A percentile compares a stretch with the other conserved stretches of the same genome.
Conservation (phyloP, 2,113 vertebrate genomes). For the Pyrgilauda ruficollis region DNA sequence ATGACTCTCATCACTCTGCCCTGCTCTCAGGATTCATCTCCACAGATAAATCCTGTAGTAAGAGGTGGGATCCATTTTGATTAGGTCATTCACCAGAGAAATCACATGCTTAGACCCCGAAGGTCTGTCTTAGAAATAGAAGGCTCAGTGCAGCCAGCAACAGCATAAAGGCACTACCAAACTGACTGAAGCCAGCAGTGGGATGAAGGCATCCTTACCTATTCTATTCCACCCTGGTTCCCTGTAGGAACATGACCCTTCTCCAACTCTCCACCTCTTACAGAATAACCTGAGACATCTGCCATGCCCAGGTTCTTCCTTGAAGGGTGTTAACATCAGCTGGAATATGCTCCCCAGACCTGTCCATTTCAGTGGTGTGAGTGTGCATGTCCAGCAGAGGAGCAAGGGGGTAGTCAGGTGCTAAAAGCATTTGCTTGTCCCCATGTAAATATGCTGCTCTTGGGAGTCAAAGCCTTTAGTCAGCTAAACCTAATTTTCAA, state of each 20-base stretch:
- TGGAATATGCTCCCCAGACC: neutral
- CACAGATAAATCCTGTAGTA: neutral
- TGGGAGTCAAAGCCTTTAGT: neutral
- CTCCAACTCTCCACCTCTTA: neutral
- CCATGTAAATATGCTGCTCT: neutral
- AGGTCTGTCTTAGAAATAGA: neutral
- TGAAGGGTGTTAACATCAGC: neutral
- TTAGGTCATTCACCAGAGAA: neutral
- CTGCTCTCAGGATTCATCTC: neutral
- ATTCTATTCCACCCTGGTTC: neutral
- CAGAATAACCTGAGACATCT: neutral
- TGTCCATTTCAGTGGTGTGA: neutral
- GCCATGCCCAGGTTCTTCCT: neutral
- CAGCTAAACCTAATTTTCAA: conserved; percentile 18
- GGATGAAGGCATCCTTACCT: neutral
- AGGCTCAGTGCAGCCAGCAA: neutral
- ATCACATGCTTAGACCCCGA: neutral
- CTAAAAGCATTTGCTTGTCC: neutral
- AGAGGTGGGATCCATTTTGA: neutral
- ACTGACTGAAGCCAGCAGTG: neutral
- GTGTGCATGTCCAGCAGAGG: neutral
- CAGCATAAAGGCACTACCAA: neutral
- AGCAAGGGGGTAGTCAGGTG: neutral
- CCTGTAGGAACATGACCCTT: neutral
- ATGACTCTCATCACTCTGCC: neutral